Conservation (phyloP, 2,797 vertebrate species). For the Antennarius maculatus region DNA sequence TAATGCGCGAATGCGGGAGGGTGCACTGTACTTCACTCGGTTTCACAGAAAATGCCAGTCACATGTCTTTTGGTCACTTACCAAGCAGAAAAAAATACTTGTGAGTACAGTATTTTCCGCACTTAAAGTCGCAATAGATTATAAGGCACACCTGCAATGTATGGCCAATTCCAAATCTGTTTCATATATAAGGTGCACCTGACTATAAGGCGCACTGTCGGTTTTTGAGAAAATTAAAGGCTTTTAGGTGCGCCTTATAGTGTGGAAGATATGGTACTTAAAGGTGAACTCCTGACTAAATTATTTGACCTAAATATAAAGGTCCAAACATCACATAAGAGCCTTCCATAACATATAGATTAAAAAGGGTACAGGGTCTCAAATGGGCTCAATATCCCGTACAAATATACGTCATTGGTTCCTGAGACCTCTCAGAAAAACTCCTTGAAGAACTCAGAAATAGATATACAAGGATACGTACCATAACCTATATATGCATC, state of each 20-base stretch:
- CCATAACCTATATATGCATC: constrained; percentile 11
- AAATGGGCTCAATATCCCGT: background rate
- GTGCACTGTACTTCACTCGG: background rate
- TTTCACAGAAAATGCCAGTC: background rate
- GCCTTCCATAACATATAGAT: background rate
- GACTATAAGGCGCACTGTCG: too few relatives aligned
- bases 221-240: too few relatives aligned
- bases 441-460: background rate
- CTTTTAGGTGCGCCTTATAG: too few relatives aligned
- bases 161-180: too few relatives aligned
- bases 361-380: background rate
- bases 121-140: too few relatives aligned
- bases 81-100: background rate
- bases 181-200: too few relatives aligned
- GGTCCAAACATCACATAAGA: background rate
- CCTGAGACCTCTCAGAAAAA: background rate
- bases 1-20: too few relatives aligned
- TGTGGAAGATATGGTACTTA: background rate
- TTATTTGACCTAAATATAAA: background rate
- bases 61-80: background rate
- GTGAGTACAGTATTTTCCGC: too few relatives aligned
- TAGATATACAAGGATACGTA: constrained; percentile 11
- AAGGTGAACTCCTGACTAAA: background rate
- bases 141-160: too few relatives aligned
- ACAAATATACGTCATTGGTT: background rate